These are phyloP conservation scores for Cotesia vestalis DNA, from an alignment of 1,140 invertebrate genomes.

Conservation along the genomic window DNA sequence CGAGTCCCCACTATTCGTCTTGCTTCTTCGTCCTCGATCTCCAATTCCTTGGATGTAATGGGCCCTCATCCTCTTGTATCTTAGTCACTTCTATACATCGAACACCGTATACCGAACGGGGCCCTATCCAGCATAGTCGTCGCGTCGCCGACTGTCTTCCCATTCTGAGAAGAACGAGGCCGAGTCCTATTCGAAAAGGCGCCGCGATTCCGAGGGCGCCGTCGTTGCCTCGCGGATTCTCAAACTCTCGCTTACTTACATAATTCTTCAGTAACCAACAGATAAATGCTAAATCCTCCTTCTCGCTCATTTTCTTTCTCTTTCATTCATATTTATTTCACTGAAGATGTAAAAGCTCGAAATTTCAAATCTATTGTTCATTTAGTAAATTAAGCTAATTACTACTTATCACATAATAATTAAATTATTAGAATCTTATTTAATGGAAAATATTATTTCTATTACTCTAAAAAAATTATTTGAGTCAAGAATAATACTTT, in stretches of 20 bases:
- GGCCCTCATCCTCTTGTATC: conserved; percentile 10
- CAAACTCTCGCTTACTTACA: conserved; percentile 46
- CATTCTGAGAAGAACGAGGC: conserved; percentile 49
- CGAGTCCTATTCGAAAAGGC: conserved; percentile 39
- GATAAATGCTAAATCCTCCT: conserved; percentile 33
- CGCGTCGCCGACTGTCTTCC: conserved; percentile 41
- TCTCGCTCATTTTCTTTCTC: conserved; percentile 17
- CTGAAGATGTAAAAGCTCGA: too few relatives aligned
- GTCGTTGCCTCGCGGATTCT: conserved; percentile 35
- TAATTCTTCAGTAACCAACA: conserved; percentile 46
- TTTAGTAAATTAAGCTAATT: too few relatives aligned
- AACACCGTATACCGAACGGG: background rate
- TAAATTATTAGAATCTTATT: too few relatives aligned
- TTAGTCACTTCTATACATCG: conserved; percentile 21
- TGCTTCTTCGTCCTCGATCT: conserved; percentile 25
- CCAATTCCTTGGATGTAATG: conserved; percentile 6
- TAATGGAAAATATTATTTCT: too few relatives aligned
- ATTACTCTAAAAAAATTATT: too few relatives aligned
- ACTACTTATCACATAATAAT: too few relatives aligned
- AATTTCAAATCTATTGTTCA: too few relatives aligned
- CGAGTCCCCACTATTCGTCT: conserved; percentile 21
- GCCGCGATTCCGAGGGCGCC: conserved; percentile 35
- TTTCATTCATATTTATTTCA: too few relatives aligned
- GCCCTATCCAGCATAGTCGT: conserved; percentile 39
- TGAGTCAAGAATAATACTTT: too few relatives aligned